Evolutionary conservation across 1,140 invertebrate species (phyloP).

Genomic region (Calephelis nemesis): DNA sequence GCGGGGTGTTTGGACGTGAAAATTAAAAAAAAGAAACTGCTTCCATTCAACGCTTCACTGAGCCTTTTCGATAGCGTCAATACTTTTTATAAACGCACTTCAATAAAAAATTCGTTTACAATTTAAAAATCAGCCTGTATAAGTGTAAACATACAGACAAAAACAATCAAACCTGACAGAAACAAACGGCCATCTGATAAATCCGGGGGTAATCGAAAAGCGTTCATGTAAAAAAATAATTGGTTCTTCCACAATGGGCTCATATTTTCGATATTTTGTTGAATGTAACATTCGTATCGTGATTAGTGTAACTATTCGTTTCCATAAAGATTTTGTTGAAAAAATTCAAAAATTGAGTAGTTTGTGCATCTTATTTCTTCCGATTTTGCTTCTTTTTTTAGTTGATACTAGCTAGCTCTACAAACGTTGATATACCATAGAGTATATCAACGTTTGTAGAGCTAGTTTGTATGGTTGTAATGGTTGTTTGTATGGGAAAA

Average conservation of each 20-base stretch:
- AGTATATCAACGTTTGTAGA: too few relatives aligned
- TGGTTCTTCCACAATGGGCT: conserved; percentile 51
- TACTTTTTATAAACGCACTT: conserved; percentile 20
- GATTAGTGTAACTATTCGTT: background rate
- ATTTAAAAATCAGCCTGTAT: background rate
- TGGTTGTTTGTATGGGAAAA: too few relatives aligned
- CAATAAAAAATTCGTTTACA: conserved; percentile 2
- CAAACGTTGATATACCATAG: too few relatives aligned
- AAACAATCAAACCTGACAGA: conserved; percentile 30
- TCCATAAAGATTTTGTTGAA: too few relatives aligned
- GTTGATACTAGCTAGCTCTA: too few relatives aligned
- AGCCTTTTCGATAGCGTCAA: conserved; percentile 24
- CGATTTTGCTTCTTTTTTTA: too few relatives aligned
- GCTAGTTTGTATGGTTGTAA: too few relatives aligned
- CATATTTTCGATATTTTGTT: conserved; percentile 45
- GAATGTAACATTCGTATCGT: too few relatives aligned
- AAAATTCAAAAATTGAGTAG: too few relatives aligned
- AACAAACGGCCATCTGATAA: conserved; percentile 51
- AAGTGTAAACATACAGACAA: conserved; percentile 1
- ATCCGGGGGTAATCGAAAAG: conserved; percentile 54
- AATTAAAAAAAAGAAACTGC: conserved; percentile 23
- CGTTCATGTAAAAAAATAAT: conserved; percentile 67
- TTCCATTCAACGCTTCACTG: conserved; percentile 29
- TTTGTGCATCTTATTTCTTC: too few relatives aligned
- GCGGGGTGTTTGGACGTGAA: conserved; percentile 19